A percentile compares a stretch with the other conserved stretches of the same genome.
Conservation (phyloP, 2,797 vertebrate genomes). For the Urophycis tenuis region DNA sequence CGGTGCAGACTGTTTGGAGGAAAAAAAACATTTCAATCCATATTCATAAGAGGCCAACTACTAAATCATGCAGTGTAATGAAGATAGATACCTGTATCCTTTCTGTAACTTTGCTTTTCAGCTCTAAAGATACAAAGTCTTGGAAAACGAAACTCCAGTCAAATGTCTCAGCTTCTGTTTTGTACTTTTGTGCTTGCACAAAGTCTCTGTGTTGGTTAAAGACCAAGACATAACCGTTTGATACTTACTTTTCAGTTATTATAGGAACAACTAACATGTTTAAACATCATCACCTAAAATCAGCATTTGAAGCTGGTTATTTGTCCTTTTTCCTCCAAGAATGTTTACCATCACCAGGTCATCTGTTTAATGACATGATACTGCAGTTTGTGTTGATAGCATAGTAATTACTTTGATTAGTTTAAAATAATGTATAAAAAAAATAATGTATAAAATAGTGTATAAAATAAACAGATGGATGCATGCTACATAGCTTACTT, state of each 20-base stretch:
- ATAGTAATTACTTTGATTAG: too few species aligned
- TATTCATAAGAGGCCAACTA: neutral
- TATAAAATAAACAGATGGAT: too few species aligned
- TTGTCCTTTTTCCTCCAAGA: slow-evolving; percentile 75
- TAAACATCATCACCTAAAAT: slow-evolving; percentile 77
- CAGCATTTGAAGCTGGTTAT: slow-evolving; percentile 81
- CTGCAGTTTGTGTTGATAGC: neutral
- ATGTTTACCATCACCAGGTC: slow-evolving; percentile 65
- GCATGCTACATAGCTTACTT: slow-evolving; percentile 41
- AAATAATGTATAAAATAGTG: too few species aligned
- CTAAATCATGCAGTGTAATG: neutral
- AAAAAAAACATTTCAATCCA: neutral
- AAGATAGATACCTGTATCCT: slow-evolving; percentile 77
- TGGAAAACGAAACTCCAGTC: slow-evolving; percentile 98
- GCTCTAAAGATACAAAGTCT: slow-evolving; percentile 83
- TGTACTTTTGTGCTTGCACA: slow-evolving; percentile 82
- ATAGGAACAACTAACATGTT: neutral
- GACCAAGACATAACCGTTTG: neutral
- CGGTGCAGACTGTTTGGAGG: slow-evolving; percentile 76
- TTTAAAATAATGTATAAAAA: too few species aligned
- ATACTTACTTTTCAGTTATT: neutral
- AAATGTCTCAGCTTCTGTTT: slow-evolving; percentile 86
- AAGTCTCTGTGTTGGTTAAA: slow-evolving; percentile 76
- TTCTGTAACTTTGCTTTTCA: slow-evolving; percentile 82
- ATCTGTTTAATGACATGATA: slow-evolving; percentile 6